Conservation (phyloP, 92 coral and sea anemone genomes). For the Meandrina meandrites region DNA sequence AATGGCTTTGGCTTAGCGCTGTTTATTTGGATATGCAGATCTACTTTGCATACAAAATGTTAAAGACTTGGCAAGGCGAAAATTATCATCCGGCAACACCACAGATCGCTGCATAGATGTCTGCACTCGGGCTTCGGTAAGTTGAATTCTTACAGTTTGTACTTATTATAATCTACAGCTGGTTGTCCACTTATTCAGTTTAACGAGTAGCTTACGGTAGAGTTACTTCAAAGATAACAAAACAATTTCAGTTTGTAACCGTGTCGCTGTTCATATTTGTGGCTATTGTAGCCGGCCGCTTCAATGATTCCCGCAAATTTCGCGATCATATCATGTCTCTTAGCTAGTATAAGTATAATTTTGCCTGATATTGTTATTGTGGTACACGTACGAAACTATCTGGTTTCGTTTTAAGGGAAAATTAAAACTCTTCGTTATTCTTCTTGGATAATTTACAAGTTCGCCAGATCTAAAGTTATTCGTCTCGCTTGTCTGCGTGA, state of each 20-base stretch:
- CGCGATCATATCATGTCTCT: background rate
- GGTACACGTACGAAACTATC: background rate
- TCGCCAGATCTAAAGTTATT: background rate
- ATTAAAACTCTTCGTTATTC: too few species aligned
- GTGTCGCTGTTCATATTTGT: background rate
- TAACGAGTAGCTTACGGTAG: background rate
- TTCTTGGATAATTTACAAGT: too few species aligned
- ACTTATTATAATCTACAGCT: background rate
- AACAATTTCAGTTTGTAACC: background rate
- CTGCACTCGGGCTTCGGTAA: background rate
- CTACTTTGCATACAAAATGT: background rate
- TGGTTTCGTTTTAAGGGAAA: too few species aligned
- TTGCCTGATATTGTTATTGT: background rate
- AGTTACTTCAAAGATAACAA: background rate
- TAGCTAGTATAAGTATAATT: background rate
- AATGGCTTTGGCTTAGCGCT: background rate
- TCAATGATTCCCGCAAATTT: background rate
- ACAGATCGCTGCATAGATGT: background rate
- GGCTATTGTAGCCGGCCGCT: background rate
- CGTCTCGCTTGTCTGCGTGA: background rate
- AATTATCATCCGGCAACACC: background rate
- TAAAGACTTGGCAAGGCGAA: background rate
- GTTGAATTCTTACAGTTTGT: background rate
- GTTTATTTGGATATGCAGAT: background rate
- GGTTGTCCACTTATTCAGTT: background rate